Base-by-base conservation (phyloP, 2,797 vertebrate species). In the Cuculus canorus region DNA sequence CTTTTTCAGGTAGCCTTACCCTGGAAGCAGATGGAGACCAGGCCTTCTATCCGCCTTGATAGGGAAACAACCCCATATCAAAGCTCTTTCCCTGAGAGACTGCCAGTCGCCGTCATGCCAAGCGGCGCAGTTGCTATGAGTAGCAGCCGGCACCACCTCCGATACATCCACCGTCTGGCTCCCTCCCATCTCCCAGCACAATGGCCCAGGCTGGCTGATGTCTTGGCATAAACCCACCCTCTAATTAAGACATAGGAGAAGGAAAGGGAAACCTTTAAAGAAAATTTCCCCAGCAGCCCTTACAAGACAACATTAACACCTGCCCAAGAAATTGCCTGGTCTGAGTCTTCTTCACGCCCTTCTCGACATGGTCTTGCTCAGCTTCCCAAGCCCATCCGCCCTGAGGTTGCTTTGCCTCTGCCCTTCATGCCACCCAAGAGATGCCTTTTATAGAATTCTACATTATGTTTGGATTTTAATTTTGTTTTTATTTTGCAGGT, bases 271-370 rank as follows among this genome's bases (percentile, higher is more conserved):
- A 70, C 33, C n/a, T 85, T 54, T n/a, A 54, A 75, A 85, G 57
- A 91, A 91, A 82, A 92, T 60, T 22, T 60, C 75, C 77, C 22
- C 60, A 59, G 22, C 27, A 93, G 50, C 25, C 54, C 39, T 87
- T 33, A 35, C 3, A n/a, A 43, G 52, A 72, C 72, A 89, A 50
- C 23, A 59, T 39, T 63, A 41, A 85, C 68, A 53, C 18, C 15
- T 17, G 3, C 24, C n/a, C 27, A 7, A 77, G 33, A 17, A 61
- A 28, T 47, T 57, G 8, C 18, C 47, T 66, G 43, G 57, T 35
- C 9, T 1, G 2, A 37, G 25, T 68, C 41, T 8, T 65, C 73
- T 35, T 92, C 59, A 17, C 19, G 30, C 17, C 9, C 35, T 87
- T 43, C 61, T 61, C 6, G 2, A 8, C 25, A 11, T 5, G 30